A percentile compares a stretch with the other conserved stretches of the same genome.
phyloP scores from a whole-genome alignment of 1,140 invertebrate species.

The Globodera ellingtonae region DNA sequence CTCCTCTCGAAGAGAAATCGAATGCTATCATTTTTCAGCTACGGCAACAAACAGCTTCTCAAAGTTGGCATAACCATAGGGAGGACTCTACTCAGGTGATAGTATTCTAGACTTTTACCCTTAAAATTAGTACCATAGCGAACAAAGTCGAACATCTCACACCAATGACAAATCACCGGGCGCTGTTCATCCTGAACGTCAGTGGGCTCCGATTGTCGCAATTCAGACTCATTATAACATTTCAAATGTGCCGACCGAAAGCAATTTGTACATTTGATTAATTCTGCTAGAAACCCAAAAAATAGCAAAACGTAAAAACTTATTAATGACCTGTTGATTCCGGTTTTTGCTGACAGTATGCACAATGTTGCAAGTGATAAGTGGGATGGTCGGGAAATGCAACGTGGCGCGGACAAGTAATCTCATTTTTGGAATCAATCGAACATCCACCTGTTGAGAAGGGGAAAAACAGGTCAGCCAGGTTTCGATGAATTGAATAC shows the following conservation, averaged over 20 bases:
- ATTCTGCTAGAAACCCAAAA: slow-evolving; percentile 21
- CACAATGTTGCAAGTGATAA: slow-evolving; percentile 31
- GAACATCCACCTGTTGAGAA: slow-evolving; percentile 30
- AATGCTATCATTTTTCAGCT: too few relatives aligned
- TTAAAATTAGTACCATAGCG: slow-evolving; percentile 13
- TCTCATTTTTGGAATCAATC: slow-evolving; percentile 19
- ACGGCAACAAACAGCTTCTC: too few relatives aligned
- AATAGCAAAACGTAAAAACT: too few relatives aligned
- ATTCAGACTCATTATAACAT: slow-evolving; percentile 29
- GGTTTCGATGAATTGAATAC: not conserved
- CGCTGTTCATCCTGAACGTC: not conserved
- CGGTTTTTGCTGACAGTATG: slow-evolving; percentile 35
- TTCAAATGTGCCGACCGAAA: slow-evolving; percentile 36
- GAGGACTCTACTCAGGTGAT: too few relatives aligned
- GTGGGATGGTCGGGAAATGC: slow-evolving; percentile 25
- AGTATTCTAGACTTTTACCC: too few relatives aligned
- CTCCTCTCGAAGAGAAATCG: too few relatives aligned
- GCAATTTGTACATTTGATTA: slow-evolving; percentile 36
- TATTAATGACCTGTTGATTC: not conserved
- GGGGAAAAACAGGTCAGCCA: too few relatives aligned
- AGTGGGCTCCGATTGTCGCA: not conserved
- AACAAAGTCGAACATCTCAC: slow-evolving; percentile 43
- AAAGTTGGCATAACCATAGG: too few relatives aligned
- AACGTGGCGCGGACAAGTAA: slow-evolving; percentile 38
- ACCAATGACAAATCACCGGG: slow-evolving; percentile 35